Conservation (phyloP, 1,140 invertebrate species). For the Drosophila mauritiana region DNA sequence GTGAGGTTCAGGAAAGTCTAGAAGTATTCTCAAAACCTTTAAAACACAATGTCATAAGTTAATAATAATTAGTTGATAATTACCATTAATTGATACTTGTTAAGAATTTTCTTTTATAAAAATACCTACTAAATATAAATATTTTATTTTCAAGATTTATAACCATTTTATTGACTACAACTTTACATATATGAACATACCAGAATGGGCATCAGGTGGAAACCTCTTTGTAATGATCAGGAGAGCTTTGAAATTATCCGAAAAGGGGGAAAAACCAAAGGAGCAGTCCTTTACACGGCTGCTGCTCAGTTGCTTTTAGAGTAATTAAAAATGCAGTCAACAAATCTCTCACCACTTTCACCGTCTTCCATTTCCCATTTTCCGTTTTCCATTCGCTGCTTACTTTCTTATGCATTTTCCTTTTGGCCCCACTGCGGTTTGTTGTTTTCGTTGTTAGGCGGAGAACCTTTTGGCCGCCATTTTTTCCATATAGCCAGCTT, state of each 20-base stretch:
- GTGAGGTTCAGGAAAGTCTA: neutral
- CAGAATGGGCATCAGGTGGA: constrained; percentile 5
- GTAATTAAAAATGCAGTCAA: constrained; percentile 73
- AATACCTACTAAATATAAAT: no score
- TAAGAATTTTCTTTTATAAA: no score
- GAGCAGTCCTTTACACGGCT: constrained; percentile 40
- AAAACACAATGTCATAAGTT: neutral
- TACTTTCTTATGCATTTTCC: constrained; percentile 57
- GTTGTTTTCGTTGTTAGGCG: constrained; percentile 52
- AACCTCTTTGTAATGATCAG: constrained; percentile 13
- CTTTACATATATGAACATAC: neutral
- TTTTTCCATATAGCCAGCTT: constrained; percentile 2
- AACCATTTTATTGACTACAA: constrained; percentile 3
- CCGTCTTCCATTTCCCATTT: constrained; percentile 15
- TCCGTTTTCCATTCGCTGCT: constrained; percentile 28
- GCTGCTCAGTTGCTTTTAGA: constrained; percentile 64
- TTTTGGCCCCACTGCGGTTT: constrained; percentile 32
- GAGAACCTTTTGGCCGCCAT: constrained; percentile 37
- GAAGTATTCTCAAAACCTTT: neutral
- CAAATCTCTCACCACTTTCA: constrained; percentile 52
- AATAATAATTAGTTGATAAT: no score
- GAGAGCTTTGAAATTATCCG: constrained; percentile 31
- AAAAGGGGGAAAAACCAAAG: constrained; percentile 14
- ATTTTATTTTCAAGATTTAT: no score
- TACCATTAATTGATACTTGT: no score